Base-by-base conservation (phyloP, 2,113 vertebrate genomes). In the Tauraco erythrolophus region DNA sequence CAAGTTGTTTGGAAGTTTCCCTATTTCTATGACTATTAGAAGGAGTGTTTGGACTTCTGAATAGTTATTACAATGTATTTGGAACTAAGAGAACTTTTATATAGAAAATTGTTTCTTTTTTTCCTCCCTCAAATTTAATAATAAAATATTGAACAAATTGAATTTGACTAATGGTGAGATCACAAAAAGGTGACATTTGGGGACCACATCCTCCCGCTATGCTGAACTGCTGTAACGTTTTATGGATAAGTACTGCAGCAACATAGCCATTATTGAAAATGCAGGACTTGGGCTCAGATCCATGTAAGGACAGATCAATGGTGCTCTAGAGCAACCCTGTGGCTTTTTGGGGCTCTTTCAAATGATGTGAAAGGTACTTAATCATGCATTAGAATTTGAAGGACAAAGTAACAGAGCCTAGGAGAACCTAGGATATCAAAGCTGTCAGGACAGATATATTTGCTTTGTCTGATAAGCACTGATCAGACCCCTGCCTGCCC, bases 221-320 rank as follows among this genome's bases (percentile, higher is more conserved):
- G 25, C 43, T 58, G 60, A 70, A 39, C 72, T 91, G 84, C 41
- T 74, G 31, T 68, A 66, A 51, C 0, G 0, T 66, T 87, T 87
- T 75, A 31, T 45, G 13, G 28, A 8, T 22, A 41, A 86, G 16
- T 54, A 46, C 50, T 66, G 31, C 33, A 70, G n/a, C 28, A 70
- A 31, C 17, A 9, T 45, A 54, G 1, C 79, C 14, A 7, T 37
- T 50, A 75, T 2, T 45, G 53, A 46, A 82, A 95, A 85, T 46
- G 33, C 39, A 65, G 53, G 88, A 56, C 10, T 60, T 72, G 43
- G 45, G 41, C 51, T 85, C 48, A 82, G 19, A 51, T 50, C 60
- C 41, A 11, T 1, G 0, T 37, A 37, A 16, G 23, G 30, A 75
- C 9, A 50, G 53, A 76, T 45, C 2, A 1, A 0, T 68, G 43